A percentile compares a stretch with the other conserved stretches of the same genome.
Conservation (phyloP, 1,140 invertebrate species). For the Armadillidium nasatum region DNA sequence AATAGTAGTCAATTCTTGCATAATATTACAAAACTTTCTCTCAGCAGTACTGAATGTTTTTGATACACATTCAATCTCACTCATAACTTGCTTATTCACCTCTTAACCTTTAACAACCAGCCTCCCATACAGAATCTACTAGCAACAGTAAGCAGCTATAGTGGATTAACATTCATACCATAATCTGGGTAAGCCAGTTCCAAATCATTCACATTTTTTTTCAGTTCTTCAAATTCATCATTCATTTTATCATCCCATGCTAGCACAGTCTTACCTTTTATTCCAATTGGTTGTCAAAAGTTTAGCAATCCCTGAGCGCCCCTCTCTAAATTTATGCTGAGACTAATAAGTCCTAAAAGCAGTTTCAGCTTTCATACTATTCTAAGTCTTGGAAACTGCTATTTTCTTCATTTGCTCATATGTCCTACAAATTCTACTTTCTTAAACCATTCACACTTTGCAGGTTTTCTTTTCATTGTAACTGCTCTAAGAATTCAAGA, state of each 20-base stretch:
- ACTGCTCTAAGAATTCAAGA: not conserved
- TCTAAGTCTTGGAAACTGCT: not conserved
- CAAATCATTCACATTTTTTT: not conserved
- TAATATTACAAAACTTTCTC: not conserved
- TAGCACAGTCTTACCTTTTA: not conserved
- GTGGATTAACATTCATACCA: not conserved
- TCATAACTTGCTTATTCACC: too few species aligned
- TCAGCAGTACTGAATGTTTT: conserved; percentile 14
- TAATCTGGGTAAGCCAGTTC: not conserved
- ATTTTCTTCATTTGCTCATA: not conserved
- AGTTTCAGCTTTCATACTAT: not conserved
- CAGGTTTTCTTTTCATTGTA: not conserved
- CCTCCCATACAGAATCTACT: not conserved
- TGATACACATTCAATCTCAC: not conserved
- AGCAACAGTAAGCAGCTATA: not conserved
- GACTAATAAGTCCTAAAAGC: too few species aligned
- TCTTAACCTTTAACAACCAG: too few species aligned
- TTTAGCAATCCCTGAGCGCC: not conserved
- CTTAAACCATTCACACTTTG: conserved; percentile 9
- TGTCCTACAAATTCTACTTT: not conserved
- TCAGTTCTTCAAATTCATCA: not conserved
- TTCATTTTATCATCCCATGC: not conserved
- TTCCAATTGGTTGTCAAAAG: not conserved
- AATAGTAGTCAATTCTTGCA: not conserved
- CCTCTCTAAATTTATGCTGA: not conserved